Evolutionary conservation across 2,113 vertebrate species (phyloP), one percentile per base, ranked within the genome.

Genomic region (Rutilus rutilus): DNA sequence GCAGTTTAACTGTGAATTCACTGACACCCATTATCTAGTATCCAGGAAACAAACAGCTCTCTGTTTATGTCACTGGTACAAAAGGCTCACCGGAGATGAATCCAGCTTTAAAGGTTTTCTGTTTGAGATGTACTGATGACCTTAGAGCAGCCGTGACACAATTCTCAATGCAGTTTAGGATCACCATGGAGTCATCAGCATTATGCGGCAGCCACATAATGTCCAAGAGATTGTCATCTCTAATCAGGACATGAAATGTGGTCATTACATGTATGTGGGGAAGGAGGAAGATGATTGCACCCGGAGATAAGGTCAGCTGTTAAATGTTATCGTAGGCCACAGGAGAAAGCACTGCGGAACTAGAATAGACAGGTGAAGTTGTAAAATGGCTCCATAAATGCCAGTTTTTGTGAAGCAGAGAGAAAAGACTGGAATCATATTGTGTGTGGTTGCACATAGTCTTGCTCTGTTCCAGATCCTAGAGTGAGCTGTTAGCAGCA

Each of bases 241-340:
- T 92, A 93, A 93, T 94, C 91, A 92, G 81, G 74, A 82, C 60
- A 74, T 87, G 82, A 89, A 89, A 91, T 90, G 89, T 90, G 88
- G 81, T 89, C 88, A 89, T 89, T 89, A 84, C 85, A 86, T 71
- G 76, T 85, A 85, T n/a, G 73, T 88, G 75, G n/a, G 80, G 80
- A 47, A 50, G 76, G 82, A 25, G 36, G 81, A 76, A 82, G 90
- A 85, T 25, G 90, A 74, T 14, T 88, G 87, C 50, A 75, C 84
- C 45, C 83, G 79, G 50, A 91, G 93, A 95, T 93, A 93, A 93
- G 91, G 88, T 91, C 91, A 88, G 87, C 87, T 84, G 89, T 93
- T 93, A 92, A 92, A 94, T 94, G 92, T 94, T 93, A 93, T 94
- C 91, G 83, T 85, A 65, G 82, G 89, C 90, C 90, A 90, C 90